Base-by-base conservation (phyloP, 2,113 vertebrate genomes). In the Trogon surrucura region DNA sequence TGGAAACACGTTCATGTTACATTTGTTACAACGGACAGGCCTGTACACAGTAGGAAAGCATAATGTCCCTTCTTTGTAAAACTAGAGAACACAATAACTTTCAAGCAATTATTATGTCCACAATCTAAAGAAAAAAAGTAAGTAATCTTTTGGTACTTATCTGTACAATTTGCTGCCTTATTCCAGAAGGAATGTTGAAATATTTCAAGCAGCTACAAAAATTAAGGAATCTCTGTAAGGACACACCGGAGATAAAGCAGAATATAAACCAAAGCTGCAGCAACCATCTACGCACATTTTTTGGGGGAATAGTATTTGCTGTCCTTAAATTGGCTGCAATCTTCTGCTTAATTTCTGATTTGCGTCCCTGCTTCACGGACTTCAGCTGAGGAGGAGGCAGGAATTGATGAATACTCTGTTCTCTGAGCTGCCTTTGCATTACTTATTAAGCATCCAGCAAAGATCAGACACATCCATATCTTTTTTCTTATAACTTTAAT, bases 201-300 rank as follows among this genome's bases (percentile, higher is more conserved):
- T 67, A 80, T 62, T 83, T 62, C 11, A 77, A 80, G 44, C 20
- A 61, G 11, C 77, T 66, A 77, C 20, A 70, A 90, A 88, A 86
- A 92, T 30, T 34, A 80, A 0, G 0, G 22, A 6, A 56, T 53
- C 50, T 80, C 72, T 66, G 41, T 0, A 0, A 91, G 38, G 38
- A 16, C 51, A 44, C 9, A 11, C 27, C 23, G 73, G 44, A 84
- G 58, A 87, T 27, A 5, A 79, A 79, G 38, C 23, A 87, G 58
- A 94, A 72, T 21, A 80, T 6, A 75, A 88, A 89, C 81, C 13
- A 30, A 82, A 82, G 41, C 32, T 85, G 85, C 53, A 38, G 26
- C 30, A 57, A 77, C 17, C 16, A 81, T 41, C 26, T 58, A 60
- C 15, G 50, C 34, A 50, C 4, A 25, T 80, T 77, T 79, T 9